phyloP scores from a whole-genome alignment of 2,888 invertebrate genomes.

The Rhagonycha fulva region DNA sequence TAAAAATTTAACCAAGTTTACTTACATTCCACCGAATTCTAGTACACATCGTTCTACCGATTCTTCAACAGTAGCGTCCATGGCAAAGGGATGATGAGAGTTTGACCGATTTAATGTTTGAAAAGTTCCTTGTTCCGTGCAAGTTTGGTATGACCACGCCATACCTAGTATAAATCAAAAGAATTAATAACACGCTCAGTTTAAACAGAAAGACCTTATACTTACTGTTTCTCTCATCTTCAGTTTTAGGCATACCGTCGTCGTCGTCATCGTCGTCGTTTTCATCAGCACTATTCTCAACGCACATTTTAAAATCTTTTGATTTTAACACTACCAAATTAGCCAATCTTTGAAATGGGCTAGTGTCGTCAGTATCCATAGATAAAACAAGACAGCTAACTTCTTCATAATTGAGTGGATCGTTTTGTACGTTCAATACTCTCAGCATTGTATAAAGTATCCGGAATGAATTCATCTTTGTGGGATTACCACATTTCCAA shows the following conservation, averaged over 20 bases:
- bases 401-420: background rate
- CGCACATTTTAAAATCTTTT: background rate
- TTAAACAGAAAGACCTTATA: background rate
- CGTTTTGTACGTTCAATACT: background rate
- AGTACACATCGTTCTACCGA: slow-evolving; percentile 2
- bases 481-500: slow-evolving; percentile 12
- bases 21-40: slow-evolving; percentile 6
- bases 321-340: background rate
- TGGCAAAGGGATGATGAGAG: slow-evolving; percentile 1
- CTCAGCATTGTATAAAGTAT: background rate
- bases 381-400: background rate
- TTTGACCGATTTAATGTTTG: slow-evolving; percentile 7
- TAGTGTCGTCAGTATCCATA: background rate
- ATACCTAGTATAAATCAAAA: background rate
- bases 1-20: background rate
- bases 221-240: background rate
- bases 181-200: no score
- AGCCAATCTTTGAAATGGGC: background rate
- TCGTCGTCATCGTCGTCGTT: background rate
- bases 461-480: background rate
- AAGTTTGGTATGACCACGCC: slow-evolving; percentile 1
- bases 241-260: background rate
- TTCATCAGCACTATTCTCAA: background rate
- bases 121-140: slow-evolving; percentile 7
- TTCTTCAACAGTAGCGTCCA: background rate